phyloP scores from a whole-genome alignment of 2,888 invertebrate genomes.

The Apodemia hepburni region DNA sequence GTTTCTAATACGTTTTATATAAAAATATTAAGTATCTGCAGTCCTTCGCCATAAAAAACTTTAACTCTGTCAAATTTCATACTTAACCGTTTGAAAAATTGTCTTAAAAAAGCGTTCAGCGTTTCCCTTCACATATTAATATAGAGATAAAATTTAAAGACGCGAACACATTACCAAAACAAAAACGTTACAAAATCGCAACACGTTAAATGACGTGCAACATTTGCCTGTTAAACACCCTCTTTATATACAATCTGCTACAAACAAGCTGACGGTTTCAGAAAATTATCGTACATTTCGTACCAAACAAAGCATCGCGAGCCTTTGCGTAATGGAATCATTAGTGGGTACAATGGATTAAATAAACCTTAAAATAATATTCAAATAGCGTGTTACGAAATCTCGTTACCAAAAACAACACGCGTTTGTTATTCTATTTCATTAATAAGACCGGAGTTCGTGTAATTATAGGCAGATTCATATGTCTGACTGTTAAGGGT shows the following conservation, averaged over 20 bases:
- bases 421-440: not conserved
- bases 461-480: not conserved
- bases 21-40: too few species aligned
- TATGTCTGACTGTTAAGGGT: not conserved
- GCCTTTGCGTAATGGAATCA: constrained; percentile 27
- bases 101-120: too few species aligned
- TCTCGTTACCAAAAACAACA: constrained; percentile 21
- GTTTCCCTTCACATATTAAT: too few species aligned
- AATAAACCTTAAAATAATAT: constrained; percentile 29
- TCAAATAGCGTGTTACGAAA: constrained; percentile 26
- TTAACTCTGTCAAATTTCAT: too few species aligned
- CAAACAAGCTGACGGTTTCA: constrained; percentile 14
- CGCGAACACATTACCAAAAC: too few species aligned
- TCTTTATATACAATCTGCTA: constrained; percentile 13
- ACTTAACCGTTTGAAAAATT: too few species aligned
- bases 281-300: constrained; percentile 19
- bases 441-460: not conserved
- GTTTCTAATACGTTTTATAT: too few species aligned
- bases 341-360: constrained; percentile 27
- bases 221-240: constrained; percentile 5
- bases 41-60: too few species aligned
- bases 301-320: constrained; percentile 24
- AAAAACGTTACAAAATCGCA: not conserved
- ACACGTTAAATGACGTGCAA: constrained; percentile 16
- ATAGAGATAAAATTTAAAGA: too few species aligned